Conservation (phyloP, 2,113 vertebrate genomes). For the Thunnus maccoyii region DNA sequence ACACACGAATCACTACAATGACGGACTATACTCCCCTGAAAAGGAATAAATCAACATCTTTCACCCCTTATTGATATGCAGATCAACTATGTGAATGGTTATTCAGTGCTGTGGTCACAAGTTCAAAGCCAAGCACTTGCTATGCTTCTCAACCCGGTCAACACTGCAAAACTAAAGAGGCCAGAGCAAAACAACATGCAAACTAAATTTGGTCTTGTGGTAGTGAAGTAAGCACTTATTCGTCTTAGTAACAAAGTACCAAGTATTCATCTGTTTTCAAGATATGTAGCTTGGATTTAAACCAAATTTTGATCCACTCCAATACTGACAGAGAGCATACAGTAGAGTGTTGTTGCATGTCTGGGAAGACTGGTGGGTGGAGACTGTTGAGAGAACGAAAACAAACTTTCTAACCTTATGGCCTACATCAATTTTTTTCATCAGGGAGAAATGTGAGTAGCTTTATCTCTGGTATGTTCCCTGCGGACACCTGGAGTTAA, state of each 20-base stretch:
- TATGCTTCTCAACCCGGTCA: slow-evolving; percentile 10
- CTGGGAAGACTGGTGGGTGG: slow-evolving; percentile 33
- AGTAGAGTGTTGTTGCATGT: not conserved
- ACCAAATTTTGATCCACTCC: slow-evolving; percentile 6
- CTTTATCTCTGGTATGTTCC: slow-evolving; percentile 44
- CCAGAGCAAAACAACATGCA: slow-evolving; percentile 11
- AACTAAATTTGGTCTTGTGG: slow-evolving; percentile 1
- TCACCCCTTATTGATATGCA: slow-evolving; percentile 3
- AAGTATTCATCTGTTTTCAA: not conserved
- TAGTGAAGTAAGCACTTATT: not conserved
- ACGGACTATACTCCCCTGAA: not conserved
- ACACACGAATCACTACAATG: not conserved
- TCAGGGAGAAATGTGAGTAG: slow-evolving; percentile 24
- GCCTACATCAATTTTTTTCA: slow-evolving; percentile 27
- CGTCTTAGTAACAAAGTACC: not conserved
- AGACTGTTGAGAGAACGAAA: slow-evolving; percentile 38
- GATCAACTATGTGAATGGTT: slow-evolving; percentile 26
- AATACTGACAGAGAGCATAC: not conserved
- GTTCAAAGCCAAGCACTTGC: slow-evolving; percentile 8
- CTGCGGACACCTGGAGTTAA: slow-evolving; percentile 14
- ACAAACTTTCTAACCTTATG: slow-evolving; percentile 46
- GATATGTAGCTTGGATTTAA: not conserved
- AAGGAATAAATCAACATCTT: not conserved
- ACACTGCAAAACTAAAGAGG: slow-evolving; percentile 14
- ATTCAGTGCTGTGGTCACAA: slow-evolving; percentile 22